These are phyloP conservation scores for Neoitamus cyanurus DNA, from an alignment of 2,888 invertebrate species.

Conservation along the genomic window DNA sequence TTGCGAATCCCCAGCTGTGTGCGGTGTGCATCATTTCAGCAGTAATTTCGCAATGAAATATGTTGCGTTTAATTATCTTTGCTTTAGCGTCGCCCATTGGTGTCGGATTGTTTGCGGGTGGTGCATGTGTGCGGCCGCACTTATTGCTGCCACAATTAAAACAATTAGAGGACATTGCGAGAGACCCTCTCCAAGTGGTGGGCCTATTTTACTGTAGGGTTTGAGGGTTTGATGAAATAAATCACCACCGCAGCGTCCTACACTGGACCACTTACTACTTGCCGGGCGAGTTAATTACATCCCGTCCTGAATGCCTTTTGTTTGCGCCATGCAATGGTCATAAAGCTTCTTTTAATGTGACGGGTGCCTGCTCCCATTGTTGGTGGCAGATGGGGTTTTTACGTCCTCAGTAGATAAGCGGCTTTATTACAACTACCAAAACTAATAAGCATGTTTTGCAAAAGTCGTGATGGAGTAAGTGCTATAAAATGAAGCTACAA, in stretches of 20 bases:
- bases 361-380: neutral
- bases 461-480: neutral
- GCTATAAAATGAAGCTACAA: neutral
- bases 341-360: neutral
- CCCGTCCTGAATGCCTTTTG: neutral
- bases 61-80: neutral
- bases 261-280: neutral
- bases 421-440: neutral
- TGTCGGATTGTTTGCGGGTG: neutral
- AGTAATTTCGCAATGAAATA: neutral
- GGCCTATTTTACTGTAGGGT: neutral
- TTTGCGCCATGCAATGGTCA: neutral
- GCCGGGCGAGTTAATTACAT: neutral
- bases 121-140: neutral
- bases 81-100: neutral
- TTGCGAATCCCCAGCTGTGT: neutral
- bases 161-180: conserved; percentile 12
- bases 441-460: neutral
- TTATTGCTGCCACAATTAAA: neutral
- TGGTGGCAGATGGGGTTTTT: neutral
- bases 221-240: conserved; percentile 8
- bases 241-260: neutral
- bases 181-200: neutral
- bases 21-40: neutral
- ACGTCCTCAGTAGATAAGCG: neutral